Base-by-base conservation (phyloP, 2,113 vertebrate species). In the Micromys minutus region DNA sequence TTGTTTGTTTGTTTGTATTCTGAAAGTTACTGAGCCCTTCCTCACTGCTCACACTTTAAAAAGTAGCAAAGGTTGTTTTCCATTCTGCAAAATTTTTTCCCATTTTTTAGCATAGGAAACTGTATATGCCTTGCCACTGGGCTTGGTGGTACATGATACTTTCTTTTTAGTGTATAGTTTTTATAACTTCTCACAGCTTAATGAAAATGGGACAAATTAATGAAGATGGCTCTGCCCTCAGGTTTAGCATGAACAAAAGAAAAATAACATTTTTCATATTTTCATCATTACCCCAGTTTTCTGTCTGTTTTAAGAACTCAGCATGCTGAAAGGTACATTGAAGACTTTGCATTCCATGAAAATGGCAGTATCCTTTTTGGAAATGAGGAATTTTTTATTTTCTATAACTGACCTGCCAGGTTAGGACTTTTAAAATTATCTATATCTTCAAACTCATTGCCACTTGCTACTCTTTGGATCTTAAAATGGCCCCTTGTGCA, bases 351-450 rank as follows among this genome's bases (percentile, higher is more conserved):
- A 52, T 6, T 83, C 72, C 55, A 5, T 39, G 22, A 76, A 89
- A 84, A 84, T 87, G n/a, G 17, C 34, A 95, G 11, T 71, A 63
- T 71, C 59, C 50, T 90, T 15, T 74, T 84, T 93, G n/a, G 77
- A 92, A 84, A n/a, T 31, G 6, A 11, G 17, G 0, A 3, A 6
- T 75, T 75, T 31, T 29, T 67, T 57, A 81, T 91, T 93, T 94
- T 8, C 6, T 92, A 91, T 39, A 77, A 80, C 5, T 52, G 9
- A 45, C 55, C 22, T 61, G 31, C 29, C 29, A 89, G 6, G 29
- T 59, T 80, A 79, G 2, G 1, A 42, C 21, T 74, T 94, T 36
- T 69, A 67, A 83, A 94, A 42, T 7, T 1, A 59, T 22, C 42
- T 93, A 0, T 59, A 52, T 16, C n/a, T 90, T 84, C 81, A 71